Base-by-base conservation (phyloP, 2,113 vertebrate genomes). In the Chloropsis cyanopogon region DNA sequence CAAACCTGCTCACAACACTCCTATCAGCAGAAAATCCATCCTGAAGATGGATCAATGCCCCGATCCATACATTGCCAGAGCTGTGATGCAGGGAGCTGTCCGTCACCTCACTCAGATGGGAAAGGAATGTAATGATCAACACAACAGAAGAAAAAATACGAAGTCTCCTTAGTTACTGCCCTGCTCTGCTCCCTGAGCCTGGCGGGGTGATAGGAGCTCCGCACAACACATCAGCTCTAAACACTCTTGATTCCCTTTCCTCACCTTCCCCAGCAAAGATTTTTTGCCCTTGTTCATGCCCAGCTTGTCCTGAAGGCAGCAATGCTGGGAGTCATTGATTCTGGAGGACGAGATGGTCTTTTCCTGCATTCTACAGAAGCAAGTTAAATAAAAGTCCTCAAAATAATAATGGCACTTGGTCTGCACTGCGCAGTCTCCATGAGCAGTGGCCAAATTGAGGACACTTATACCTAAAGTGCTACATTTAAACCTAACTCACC, bases 11-110 rank as follows among this genome's bases (percentile, higher is more conserved):
- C 41, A 23, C 33, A 39, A 4, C 29, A 3, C 33, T 37, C 29
- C 28, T 1, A 6, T 7, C 4, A 2, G 42, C n/a, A 54, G 11
- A 16, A 65, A 86, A 76, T 31, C 73, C 78, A 16, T 19, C 24
- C 78, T 14, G 25, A 46, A 54, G 39, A 25, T 5, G 42, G 42
- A 41, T 81, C 54, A 11, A 4, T 0, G 2, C 44, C 39, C 31
- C 0, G 1, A 44, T 7, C 46, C 10, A 16, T 12, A 1, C 9
- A 3, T 3, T 4, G 3, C 50, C 60, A 29, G 37, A 50, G 17
- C 8, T 2, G 20, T 1, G 37, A 29, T 16, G 5, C 3, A 10
- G 14, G 1, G 2, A 86, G 42, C 21, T 49, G 23, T 23, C 49
- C 11, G 23, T 50, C 53, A 11, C 63, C 1, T 0, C 10, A 4